These are phyloP conservation scores for Prunella himalayana DNA, from an alignment of 2,113 vertebrate genomes.

Conservation along the genomic window DNA sequence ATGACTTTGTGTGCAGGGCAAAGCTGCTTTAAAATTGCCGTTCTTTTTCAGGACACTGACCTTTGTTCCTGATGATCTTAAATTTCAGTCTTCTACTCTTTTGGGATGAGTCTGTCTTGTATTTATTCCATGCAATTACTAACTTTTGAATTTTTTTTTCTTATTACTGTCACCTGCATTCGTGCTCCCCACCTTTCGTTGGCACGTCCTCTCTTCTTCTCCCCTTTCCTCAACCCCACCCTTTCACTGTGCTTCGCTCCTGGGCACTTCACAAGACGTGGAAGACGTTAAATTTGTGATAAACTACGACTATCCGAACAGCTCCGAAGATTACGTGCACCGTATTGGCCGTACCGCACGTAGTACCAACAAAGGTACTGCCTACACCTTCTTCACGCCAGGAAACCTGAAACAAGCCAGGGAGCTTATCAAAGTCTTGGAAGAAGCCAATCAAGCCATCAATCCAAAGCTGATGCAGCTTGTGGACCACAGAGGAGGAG, in stretches of 20 bases:
- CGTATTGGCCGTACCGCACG: slow-evolving; percentile 95
- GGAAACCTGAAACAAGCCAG: slow-evolving; percentile 94
- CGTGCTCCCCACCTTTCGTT: slow-evolving; percentile 78
- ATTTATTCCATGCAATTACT: slow-evolving; percentile 61
- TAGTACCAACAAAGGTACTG: slow-evolving; percentile 98
- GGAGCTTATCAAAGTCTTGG: slow-evolving; percentile 92
- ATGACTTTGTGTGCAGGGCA: slow-evolving; percentile 34
- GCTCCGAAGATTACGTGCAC: slow-evolving; percentile 96
- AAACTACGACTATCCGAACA: slow-evolving; percentile 99
- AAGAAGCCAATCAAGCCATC: slow-evolving; percentile 95
- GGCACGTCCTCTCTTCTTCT: slow-evolving; percentile 78
- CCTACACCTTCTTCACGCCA: slow-evolving; percentile 98
- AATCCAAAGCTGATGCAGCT: slow-evolving; percentile 96
- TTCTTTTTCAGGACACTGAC: neutral
- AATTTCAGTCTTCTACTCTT: slow-evolving; percentile 70
- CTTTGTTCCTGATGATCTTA: neutral
- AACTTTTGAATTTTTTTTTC: slow-evolving; percentile 74
- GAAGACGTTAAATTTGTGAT: slow-evolving; percentile 99
- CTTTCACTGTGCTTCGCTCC: slow-evolving; percentile 63
- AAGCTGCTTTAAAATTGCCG: slow-evolving; percentile 4
- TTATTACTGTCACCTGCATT: slow-evolving; percentile 82
- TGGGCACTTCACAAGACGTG: slow-evolving; percentile 83
- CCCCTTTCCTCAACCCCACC: slow-evolving; percentile 67
- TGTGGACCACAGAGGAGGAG: slow-evolving; percentile 88
- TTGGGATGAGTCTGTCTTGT: slow-evolving; percentile 81